These are phyloP conservation scores for Xiphorhynchus erythropygius DNA, from an alignment of 2,797 vertebrate genomes.

Conservation along the genomic window DNA sequence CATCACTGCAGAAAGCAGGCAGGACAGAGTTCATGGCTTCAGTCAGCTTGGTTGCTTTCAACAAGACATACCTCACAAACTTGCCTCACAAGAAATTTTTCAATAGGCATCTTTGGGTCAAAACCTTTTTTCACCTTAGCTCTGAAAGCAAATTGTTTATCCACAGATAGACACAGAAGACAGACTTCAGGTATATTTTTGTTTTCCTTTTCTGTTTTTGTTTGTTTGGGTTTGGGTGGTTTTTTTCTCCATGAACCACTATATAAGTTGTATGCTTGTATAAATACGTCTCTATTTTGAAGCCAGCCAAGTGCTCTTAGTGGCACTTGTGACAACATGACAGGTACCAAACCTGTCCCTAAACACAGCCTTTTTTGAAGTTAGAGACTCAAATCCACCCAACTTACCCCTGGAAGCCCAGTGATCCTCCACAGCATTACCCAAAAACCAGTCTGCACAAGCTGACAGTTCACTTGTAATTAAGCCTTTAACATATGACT, in stretches of 20 bases:
- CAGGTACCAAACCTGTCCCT: neutral
- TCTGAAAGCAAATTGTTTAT: neutral
- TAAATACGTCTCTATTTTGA: neutral
- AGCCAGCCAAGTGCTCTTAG: neutral
- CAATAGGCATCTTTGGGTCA: neutral
- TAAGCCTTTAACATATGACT: neutral
- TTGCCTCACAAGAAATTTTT: neutral
- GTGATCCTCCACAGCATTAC: neutral
- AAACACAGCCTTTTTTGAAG: conserved; percentile 22
- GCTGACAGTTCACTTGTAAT: conserved; percentile 13
- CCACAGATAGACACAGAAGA: neutral
- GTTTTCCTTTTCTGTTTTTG: neutral
- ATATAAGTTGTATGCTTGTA: neutral
- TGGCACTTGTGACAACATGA: neutral
- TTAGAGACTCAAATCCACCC: neutral
- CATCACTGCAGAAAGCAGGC: neutral
- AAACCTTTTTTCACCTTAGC: neutral
- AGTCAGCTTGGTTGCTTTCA: neutral
- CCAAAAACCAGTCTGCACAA: conserved; percentile 9
- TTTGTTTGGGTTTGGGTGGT: neutral
- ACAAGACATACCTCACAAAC: neutral
- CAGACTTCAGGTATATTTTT: neutral
- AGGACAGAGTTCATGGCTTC: neutral
- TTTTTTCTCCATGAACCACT: neutral
- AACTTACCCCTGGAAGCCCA: neutral